Base-by-base conservation (phyloP, 2,888 invertebrate genomes). In the Diachrysia chrysitis region DNA sequence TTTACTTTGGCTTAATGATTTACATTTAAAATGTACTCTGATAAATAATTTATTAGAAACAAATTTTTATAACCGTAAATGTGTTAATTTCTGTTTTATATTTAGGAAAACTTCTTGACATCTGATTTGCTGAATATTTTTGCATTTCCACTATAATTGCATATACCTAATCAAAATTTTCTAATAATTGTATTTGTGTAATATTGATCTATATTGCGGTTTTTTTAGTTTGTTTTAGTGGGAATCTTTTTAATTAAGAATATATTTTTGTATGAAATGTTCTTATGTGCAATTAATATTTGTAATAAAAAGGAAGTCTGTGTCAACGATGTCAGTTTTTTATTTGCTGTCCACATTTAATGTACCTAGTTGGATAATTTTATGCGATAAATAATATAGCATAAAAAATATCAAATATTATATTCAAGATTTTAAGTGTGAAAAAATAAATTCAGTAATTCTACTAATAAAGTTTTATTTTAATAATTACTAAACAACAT, bases 251-350 rank as follows among this genome's bases (percentile, higher is more conserved):
- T 92, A 93, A 92, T 93, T 95, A 92, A 92, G 92, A 92, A 91
- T 92, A 93, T 95, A 95, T 95, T 95, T 95, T 95, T 95, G 92
- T 95, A 95, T 93, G 92, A 89, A 92, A 92, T 88, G 89, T 93
- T 92, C 92, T 93, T 93, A 94, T 91, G 93, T 95, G 94, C 93
- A 94, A 93, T 93, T 93, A 89, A 92, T 92, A 92, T 95, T 95
- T 95, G 90, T 94, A 95, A 94, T 95, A 94, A 94, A 92, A 94
- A 86, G 81, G 86, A 92, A 89, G 85, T 92, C 87, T 92, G 88
- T 92, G 92, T 94, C 89, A 90, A 82, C 73, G 69, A 76, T 63
- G 73, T 63, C 81, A 73, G 79, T 87, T 87, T 87, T 75, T 81
- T 85, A 86, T 70, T 73, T 63, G 37, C 5, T 23, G 19, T 55